Conservation (phyloP, 1,140 invertebrate species). For the Caenorhabditis remanei region DNA sequence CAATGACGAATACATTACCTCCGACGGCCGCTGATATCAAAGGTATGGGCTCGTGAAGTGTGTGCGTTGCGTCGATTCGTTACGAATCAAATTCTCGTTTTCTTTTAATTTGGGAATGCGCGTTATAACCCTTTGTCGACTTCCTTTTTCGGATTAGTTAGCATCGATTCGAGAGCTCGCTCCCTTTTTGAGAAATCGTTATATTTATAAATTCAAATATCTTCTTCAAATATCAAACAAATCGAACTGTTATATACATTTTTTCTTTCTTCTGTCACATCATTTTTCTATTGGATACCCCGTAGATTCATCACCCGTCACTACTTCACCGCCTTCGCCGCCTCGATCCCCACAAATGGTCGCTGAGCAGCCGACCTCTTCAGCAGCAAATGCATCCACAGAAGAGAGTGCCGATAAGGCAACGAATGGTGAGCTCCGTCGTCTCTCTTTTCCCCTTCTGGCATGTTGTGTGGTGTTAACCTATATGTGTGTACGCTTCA, state of each 20-base stretch:
- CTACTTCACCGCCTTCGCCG: conserved; percentile 29
- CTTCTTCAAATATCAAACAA: too few species aligned
- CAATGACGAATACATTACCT: conserved; percentile 40
- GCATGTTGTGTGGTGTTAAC: conserved; percentile 32
- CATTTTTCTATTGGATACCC: neutral
- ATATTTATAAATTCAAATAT: too few species aligned
- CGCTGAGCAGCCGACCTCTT: conserved; percentile 4
- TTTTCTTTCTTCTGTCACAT: too few species aligned
- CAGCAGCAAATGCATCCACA: conserved; percentile 10
- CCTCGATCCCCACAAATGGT: neutral
- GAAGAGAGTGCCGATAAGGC: conserved; percentile 15
- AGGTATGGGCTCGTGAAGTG: neutral
- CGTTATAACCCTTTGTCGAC: conserved; percentile 35
- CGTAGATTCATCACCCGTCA: conserved; percentile 36
- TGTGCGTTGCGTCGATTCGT: neutral
- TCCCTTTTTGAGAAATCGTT: neutral
- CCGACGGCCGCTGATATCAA: conserved; percentile 28
- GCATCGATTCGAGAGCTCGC: conserved; percentile 2
- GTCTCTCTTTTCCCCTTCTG: neutral
- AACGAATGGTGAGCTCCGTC: conserved; percentile 36
- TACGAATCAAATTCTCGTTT: too few species aligned
- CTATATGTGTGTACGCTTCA: conserved; percentile 3
- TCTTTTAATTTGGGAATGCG: conserved; percentile 48
- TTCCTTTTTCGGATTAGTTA: conserved; percentile 12
- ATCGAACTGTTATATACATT: too few species aligned